These are phyloP conservation scores for Dermochelys coriacea DNA, from an alignment of 2,797 vertebrate species.

Conservation along the genomic window DNA sequence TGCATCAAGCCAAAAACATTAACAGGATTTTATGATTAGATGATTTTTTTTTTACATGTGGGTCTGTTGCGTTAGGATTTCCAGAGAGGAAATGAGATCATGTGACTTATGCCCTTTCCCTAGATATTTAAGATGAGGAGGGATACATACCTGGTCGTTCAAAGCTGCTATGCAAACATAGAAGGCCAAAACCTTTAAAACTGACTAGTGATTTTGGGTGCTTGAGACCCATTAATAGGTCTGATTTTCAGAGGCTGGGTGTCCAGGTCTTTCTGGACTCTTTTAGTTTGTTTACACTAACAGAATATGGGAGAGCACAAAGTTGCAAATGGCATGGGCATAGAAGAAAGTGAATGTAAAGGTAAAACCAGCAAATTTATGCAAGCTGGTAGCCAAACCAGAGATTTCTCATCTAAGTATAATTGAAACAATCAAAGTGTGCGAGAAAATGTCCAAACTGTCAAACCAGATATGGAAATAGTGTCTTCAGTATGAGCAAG, in stretches of 20 bases:
- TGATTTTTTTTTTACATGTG: neutral
- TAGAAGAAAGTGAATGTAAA: neutral
- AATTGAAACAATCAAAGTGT: neutral
- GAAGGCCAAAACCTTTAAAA: too few species aligned
- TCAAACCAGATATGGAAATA: rapidly evolving
- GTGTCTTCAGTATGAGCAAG: rapidly evolving
- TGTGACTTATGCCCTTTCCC: neutral
- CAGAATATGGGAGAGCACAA: neutral
- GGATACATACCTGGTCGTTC: neutral
- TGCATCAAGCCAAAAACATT: neutral
- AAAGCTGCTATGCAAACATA: neutral
- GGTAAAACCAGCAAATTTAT: neutral
- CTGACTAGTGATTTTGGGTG: too few species aligned
- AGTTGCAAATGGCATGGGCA: neutral
- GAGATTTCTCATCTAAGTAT: neutral
- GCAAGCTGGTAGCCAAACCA: rapidly evolving
- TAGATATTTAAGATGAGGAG: too few species aligned
- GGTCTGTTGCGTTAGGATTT: neutral
- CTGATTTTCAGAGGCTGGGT: neutral
- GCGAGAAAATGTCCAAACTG: neutral
- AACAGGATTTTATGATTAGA: neutral
- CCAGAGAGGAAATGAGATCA: neutral
- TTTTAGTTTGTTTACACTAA: neutral
- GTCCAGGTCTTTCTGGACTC: neutral
- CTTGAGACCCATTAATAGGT: neutral